Evolutionary conservation across 2,888 invertebrate species (phyloP).

Genomic region (Troglohyphantes excavatus): DNA sequence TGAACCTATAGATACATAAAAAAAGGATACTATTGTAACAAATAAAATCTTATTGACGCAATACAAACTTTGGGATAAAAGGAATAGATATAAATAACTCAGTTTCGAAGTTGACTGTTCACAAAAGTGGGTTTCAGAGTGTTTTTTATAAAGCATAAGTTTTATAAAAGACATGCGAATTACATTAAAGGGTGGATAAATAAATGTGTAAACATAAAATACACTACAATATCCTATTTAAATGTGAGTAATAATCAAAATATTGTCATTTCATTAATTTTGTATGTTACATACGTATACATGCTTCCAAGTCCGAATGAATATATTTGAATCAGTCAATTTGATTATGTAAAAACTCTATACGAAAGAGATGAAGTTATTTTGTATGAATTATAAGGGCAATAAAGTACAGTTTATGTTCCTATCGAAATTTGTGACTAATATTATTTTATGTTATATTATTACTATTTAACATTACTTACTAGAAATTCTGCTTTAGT

Average conservation of each 20-base stretch:
- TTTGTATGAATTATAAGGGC: constrained; percentile 31
- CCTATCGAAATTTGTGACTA: neutral
- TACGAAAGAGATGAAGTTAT: constrained; percentile 14
- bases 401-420: constrained; percentile 27
- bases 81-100: too few species aligned
- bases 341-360: constrained; percentile 8
- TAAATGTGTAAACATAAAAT: constrained; percentile 3
- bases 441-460: too few species aligned
- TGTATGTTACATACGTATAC: neutral
- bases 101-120: too few species aligned
- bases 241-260: neutral
- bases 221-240: neutral
- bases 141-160: too few species aligned
- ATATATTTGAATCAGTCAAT: constrained; percentile 2
- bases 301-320: constrained; percentile 27
- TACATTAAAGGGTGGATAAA: neutral
- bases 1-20: too few species aligned
- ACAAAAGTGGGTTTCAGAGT: too few species aligned
- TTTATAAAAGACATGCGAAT: too few species aligned
- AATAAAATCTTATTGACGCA: too few species aligned
- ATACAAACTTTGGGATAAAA: too few species aligned
- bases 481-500: too few species aligned
- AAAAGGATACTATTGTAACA: too few species aligned
- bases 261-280: neutral
- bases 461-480: too few species aligned